phyloP scores from a whole-genome alignment of 2,888 invertebrate species.

The Cerastis leucographa region DNA sequence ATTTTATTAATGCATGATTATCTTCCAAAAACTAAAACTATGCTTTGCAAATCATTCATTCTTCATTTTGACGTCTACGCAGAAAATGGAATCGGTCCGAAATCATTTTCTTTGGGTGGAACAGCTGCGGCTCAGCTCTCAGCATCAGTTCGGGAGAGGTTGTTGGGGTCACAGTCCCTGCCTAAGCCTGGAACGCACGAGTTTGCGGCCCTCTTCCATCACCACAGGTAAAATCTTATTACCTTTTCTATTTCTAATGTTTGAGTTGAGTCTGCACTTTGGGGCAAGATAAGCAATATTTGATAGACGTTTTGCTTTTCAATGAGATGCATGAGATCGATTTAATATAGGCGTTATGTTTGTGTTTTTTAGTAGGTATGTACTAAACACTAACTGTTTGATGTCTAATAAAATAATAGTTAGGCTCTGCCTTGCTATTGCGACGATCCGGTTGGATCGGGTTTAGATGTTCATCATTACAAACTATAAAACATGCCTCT shows the following conservation, averaged over 20 bases:
- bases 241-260: background rate
- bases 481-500: background rate
- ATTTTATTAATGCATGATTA: slow-evolving; percentile 1
- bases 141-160: slow-evolving; percentile 95
- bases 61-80: slow-evolving; percentile 57
- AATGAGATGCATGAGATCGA: slow-evolving; percentile 29
- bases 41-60: slow-evolving; percentile 48
- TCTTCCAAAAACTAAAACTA: background rate
- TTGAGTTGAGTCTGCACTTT: slow-evolving; percentile 13
- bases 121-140: slow-evolving; percentile 96
- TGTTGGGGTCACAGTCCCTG: slow-evolving; percentile 96
- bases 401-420: slow-evolving; percentile 1
- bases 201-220: slow-evolving; percentile 92
- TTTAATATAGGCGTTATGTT: slow-evolving; percentile 23
- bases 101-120: slow-evolving; percentile 96
- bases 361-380: slow-evolving; percentile 27
- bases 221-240: slow-evolving; percentile 87
- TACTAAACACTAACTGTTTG: slow-evolving; percentile 42
- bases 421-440: background rate
- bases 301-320: slow-evolving; percentile 3
- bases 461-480: background rate
- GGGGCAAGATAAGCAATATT: slow-evolving; percentile 12
- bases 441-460: background rate
- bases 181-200: slow-evolving; percentile 95
- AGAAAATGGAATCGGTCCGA: slow-evolving; percentile 94